Conservation (phyloP, 2,797 vertebrate species). For the Phoeniculus purpureus region DNA sequence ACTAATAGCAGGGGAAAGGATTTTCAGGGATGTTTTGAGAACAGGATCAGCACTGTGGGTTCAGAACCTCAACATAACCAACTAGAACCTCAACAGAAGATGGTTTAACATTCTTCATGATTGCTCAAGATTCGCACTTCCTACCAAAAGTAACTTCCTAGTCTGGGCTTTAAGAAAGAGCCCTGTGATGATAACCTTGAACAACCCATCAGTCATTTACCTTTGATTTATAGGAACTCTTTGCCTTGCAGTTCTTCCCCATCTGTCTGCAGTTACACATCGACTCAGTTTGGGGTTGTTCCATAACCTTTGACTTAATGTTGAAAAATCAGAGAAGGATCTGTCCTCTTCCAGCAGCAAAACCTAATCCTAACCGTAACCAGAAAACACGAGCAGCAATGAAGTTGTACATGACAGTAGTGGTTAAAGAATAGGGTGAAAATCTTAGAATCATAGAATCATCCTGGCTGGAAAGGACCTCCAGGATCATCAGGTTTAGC, state of each 20-base stretch:
- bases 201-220: fast-evolving
- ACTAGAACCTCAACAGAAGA: not conserved
- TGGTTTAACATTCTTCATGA: not conserved
- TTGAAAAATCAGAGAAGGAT: fast-evolving
- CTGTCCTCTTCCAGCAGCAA: not conserved
- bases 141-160: not conserved
- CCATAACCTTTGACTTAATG: fast-evolving
- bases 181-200: fast-evolving
- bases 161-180: not conserved
- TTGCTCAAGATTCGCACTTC: not conserved
- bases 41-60: not conserved
- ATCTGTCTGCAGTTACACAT: not conserved
- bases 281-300: fast-evolving
- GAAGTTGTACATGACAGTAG: fast-evolving
- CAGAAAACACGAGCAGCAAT: not conserved
- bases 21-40: not conserved
- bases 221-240: not conserved
- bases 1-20: not conserved
- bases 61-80: not conserved
- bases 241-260: not conserved
- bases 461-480: too few species aligned
- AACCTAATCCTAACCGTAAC: not conserved
- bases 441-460: not conserved
- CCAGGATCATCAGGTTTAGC: too few species aligned
- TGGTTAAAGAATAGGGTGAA: not conserved